Conservation (phyloP, 2,113 vertebrate genomes). For the Phocoena phocoena region DNA sequence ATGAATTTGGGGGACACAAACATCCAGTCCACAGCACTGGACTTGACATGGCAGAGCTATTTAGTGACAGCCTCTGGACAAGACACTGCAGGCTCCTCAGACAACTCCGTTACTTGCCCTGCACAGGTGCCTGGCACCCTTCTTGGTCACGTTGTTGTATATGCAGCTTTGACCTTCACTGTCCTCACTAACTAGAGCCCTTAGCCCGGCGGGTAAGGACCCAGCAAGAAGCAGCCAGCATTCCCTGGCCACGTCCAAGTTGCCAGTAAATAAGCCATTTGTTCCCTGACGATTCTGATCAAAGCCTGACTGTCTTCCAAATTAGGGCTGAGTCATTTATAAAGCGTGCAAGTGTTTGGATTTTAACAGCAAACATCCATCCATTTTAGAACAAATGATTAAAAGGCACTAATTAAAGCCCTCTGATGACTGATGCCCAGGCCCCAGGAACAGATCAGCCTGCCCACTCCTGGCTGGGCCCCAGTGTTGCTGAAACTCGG, state of each 20-base stretch:
- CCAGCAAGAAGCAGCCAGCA: neutral
- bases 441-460: neutral
- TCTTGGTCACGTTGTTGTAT: accelerated
- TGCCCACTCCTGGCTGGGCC: neutral
- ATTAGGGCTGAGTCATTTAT: slow-evolving; percentile 48
- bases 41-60: accelerated
- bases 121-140: accelerated
- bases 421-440: slow-evolving; percentile 16
- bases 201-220: neutral
- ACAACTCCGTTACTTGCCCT: accelerated
- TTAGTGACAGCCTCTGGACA: too few species aligned
- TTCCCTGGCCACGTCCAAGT: neutral
- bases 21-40: neutral
- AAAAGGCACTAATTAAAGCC: slow-evolving; percentile 64
- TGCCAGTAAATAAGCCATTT: slow-evolving; percentile 41
- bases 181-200: too few species aligned
- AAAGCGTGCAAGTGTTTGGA: slow-evolving; percentile 49
- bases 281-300: slow-evolving; percentile 35
- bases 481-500: neutral
- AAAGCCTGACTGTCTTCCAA: slow-evolving; percentile 54
- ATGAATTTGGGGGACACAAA: neutral
- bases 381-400: slow-evolving; percentile 58
- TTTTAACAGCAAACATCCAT: slow-evolving; percentile 56
- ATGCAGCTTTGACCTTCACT: neutral
- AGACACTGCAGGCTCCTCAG: neutral